Evolutionary conservation across 2,888 invertebrate genomes (phyloP).

Genomic region (Pseudanteris insignis): DNA sequence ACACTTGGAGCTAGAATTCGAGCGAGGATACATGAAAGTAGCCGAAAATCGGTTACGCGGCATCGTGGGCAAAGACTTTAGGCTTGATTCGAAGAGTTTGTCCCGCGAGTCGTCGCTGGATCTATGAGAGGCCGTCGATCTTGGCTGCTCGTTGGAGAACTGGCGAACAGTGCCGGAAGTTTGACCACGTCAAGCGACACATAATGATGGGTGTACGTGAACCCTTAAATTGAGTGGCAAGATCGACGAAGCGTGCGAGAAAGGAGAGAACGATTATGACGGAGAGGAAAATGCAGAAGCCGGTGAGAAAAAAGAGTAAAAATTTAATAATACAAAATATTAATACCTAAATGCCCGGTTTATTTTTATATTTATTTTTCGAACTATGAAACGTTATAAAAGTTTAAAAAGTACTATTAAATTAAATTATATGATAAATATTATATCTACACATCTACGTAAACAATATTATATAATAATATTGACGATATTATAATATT

Average conservation of each 20-base stretch:
- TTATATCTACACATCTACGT: conserved; percentile 49
- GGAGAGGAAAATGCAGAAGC: conserved; percentile 34
- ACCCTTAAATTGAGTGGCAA: too few relatives aligned
- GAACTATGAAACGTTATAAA: conserved; percentile 66
- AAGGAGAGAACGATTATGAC: conserved; percentile 33
- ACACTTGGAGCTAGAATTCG: too few relatives aligned
- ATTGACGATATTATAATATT: conserved; percentile 45
- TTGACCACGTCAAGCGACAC: too few relatives aligned
- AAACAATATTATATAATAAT: conserved; percentile 46
- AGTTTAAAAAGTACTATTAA: conserved; percentile 66
- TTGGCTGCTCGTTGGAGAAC: too few relatives aligned
- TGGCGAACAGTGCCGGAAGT: too few relatives aligned
- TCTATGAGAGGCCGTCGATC: conserved; percentile 34
- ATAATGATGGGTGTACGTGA: too few relatives aligned
- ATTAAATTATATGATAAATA: conserved; percentile 59
- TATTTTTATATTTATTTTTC: conserved; percentile 68
- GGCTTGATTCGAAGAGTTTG: conserved; percentile 42
- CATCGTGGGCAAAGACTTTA: conserved; percentile 35
- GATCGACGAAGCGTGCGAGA: conserved; percentile 15
- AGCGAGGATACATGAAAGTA: conserved; percentile 33
- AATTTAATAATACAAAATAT: conserved; percentile 66
- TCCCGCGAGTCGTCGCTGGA: conserved; percentile 33
- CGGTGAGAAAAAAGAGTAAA: conserved; percentile 45
- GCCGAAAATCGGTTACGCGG: conserved; percentile 16
- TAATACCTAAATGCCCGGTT: conserved; percentile 67